Evolutionary conservation across 92 coral and sea anemone genomes (phyloP).

Genomic region (Nematostella vectensis): DNA sequence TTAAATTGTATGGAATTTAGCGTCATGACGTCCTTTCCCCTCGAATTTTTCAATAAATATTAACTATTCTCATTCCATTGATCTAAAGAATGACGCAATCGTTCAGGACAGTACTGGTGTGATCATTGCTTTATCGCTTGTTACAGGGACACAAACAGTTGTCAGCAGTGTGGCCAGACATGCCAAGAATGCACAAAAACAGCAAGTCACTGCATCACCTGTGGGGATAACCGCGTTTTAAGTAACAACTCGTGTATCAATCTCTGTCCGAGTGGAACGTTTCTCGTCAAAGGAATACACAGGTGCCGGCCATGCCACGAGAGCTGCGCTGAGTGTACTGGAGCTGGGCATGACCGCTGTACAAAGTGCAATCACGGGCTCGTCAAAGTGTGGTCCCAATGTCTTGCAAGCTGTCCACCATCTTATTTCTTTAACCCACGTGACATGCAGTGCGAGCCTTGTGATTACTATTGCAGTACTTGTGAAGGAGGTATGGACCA

Average conservation of each 20-base stretch:
- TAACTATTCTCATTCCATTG: no score
- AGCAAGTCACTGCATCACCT: slow-evolving; percentile 49
- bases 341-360: slow-evolving; percentile 61
- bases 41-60: no score
- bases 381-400: slow-evolving; percentile 55
- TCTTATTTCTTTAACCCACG: slow-evolving; percentile 57
- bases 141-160: slow-evolving; percentile 31
- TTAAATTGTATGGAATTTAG: no score
- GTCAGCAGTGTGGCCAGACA: slow-evolving; percentile 61
- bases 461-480: slow-evolving; percentile 77
- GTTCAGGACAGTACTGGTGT: no score
- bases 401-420: slow-evolving; percentile 64
- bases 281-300: slow-evolving; percentile 34
- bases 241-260: slow-evolving; percentile 46
- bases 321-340: slow-evolving; percentile 72
- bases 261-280: slow-evolving; percentile 71
- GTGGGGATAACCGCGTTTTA: slow-evolving; percentile 43
- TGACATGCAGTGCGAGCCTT: slow-evolving; percentile 63
- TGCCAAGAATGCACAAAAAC: slow-evolving; percentile 61
- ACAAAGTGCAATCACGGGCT: slow-evolving; percentile 44
- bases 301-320: slow-evolving; percentile 64
- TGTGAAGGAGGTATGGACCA: slow-evolving; percentile 71
- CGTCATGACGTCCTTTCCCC: no score
- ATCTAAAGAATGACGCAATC: no score
- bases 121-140: no score